Evolutionary conservation across 2,797 vertebrate genomes (phyloP), one percentile per base, ranked within the genome.

Genomic region (Hapalemur alaotrensis): DNA sequence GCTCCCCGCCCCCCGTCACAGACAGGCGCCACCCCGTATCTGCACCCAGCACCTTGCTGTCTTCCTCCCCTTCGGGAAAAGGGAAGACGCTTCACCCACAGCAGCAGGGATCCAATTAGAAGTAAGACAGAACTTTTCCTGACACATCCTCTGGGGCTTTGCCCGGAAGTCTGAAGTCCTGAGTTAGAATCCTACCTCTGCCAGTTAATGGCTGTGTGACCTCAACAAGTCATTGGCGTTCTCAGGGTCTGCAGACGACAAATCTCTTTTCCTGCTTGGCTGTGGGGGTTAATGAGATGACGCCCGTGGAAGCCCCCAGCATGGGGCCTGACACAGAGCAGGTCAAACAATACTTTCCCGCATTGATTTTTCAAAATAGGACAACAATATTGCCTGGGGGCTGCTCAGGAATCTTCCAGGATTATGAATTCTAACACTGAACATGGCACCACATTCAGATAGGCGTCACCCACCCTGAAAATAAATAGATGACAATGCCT

Each of bases 11-110:
- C 46, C 54, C 3, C 22, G 70, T n/a, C 30, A n/a, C 11, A 15
- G 92, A 41, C 12, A 46, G 41, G 18, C 0, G 0, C 2, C 7
- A 1, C 50, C 50, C 52, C 2, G 22, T 15, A 12, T 3, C 79
- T 43, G 52, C 10, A 13, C 38, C 43, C 11, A 6, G 72, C 0
- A 0, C 30, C 76, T 46, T 69, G 6, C 1, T 22, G 4, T 12
- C 70, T 69, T 83, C 15, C 28, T 46, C 35, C 59, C 59, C 69
- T 41, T 12, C 20, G 43, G 67, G 48, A 59, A 35, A 86, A 43
- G 38, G 46, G 46, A 82, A 57, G 50, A 30, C 25, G 23, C 41
- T 22, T 70, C 57, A 25, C 22, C 46, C 50, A 57, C 0, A 38
- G 82, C 57, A 48, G 5, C 20, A 17, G 30, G 23, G 15, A 25